phyloP scores from a whole-genome alignment of 1,140 invertebrate genomes.

The Muscidifurax raptorellus region DNA sequence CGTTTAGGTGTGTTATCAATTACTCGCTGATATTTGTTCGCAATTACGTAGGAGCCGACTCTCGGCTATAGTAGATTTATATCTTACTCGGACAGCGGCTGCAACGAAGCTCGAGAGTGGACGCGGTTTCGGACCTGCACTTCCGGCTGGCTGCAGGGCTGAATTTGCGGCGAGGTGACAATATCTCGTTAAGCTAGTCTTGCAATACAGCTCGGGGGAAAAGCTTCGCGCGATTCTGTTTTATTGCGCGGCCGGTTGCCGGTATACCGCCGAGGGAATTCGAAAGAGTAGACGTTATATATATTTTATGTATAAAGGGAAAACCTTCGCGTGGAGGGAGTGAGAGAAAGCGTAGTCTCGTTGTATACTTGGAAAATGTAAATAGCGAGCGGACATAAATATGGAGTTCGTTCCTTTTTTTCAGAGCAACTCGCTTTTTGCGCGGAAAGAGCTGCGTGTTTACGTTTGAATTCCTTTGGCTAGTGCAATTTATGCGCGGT shows the following conservation, averaged over 20 bases:
- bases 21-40: constrained; percentile 49
- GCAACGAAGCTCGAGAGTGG: background rate
- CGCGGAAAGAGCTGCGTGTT: no score
- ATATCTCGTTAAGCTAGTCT: constrained; percentile 42
- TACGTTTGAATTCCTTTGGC: background rate
- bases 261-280: constrained; percentile 35
- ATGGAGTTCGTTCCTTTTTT: constrained; percentile 9
- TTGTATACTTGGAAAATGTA: constrained; percentile 29
- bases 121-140: constrained; percentile 19
- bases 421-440: background rate
- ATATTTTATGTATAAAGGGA: no score
- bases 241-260: constrained; percentile 6
- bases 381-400: constrained; percentile 19
- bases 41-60: constrained; percentile 15
- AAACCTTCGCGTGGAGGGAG: background rate
- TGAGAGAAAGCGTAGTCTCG: background rate
- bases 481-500: background rate
- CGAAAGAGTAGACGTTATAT: background rate
- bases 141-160: background rate
- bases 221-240: constrained; percentile 31
- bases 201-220: background rate
- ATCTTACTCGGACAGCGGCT: constrained; percentile 5
- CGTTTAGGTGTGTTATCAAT: constrained; percentile 44
- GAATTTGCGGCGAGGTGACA: constrained; percentile 29
- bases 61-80: background rate